Evolutionary conservation across 2,113 vertebrate genomes (phyloP).

Genomic region (Emydura subglobosa): DNA sequence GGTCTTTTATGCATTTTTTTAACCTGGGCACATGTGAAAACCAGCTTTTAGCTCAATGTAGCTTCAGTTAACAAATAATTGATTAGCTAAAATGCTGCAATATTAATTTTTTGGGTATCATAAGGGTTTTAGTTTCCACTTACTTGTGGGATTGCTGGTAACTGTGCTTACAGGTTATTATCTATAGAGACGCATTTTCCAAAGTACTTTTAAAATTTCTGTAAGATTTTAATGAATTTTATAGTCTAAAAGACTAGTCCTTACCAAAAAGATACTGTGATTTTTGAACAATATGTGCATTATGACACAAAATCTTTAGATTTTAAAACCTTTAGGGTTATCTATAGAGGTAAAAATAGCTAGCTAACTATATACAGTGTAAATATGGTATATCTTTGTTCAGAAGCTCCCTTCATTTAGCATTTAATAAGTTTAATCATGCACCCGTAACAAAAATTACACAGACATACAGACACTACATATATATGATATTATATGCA

Average conservation of each 20-base stretch:
- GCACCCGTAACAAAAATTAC: neutral
- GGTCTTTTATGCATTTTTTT: constrained; percentile 11
- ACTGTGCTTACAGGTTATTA: neutral
- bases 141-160: neutral
- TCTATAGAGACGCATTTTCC: neutral
- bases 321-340: neutral
- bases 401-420: neutral
- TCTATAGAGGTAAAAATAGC: neutral
- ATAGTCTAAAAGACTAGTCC: neutral
- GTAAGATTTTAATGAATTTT: neutral
- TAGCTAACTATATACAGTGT: neutral
- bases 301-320: neutral
- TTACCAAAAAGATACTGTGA: neutral
- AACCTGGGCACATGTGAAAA: neutral
- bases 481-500: neutral
- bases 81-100: neutral
- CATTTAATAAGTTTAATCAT: neutral
- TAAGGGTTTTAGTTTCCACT: neutral
- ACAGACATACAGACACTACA: neutral
- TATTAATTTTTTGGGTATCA: neutral
- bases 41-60: neutral
- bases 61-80: neutral
- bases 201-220: neutral
- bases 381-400: neutral
- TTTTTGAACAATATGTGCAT: neutral